These are phyloP conservation scores for Drosophila nannoptera DNA, from an alignment of 1,140 invertebrate species.

Conservation along the genomic window DNA sequence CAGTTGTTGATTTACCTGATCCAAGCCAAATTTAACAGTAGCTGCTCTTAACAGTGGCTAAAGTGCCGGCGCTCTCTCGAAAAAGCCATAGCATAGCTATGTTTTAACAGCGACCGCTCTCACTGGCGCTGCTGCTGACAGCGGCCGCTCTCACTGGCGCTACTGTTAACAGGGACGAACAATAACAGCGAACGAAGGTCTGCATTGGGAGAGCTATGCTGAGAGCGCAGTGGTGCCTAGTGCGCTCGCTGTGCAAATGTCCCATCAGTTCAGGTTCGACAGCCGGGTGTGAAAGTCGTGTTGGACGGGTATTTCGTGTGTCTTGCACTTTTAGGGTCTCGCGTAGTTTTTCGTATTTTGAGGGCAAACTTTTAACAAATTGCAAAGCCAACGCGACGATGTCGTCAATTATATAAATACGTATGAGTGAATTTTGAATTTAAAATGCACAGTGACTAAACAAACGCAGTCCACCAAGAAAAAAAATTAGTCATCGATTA, in stretches of 20 bases:
- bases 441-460: constrained; percentile 57
- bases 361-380: constrained; percentile 35
- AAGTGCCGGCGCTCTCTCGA: constrained; percentile 14
- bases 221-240: constrained; percentile 7
- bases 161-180: not conserved
- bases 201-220: constrained; percentile 6
- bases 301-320: constrained; percentile 18
- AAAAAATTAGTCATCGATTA: constrained; percentile 55
- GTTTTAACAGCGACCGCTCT: not conserved
- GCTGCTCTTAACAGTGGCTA: not conserved
- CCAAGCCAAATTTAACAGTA: constrained; percentile 1
- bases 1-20: constrained; percentile 28
- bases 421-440: constrained; percentile 21
- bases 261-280: constrained; percentile 47
- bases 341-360: constrained; percentile 44
- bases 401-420: constrained; percentile 54
- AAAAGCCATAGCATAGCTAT: not conserved
- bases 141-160: constrained; percentile 1
- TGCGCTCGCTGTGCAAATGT: constrained; percentile 22
- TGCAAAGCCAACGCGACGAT: constrained; percentile 24
- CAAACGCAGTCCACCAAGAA: constrained; percentile 13
- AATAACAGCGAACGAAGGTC: not conserved
- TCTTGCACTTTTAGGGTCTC: constrained; percentile 39
- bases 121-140: not conserved
- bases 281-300: constrained; percentile 39